Evolutionary conservation across 2,888 invertebrate genomes (phyloP).

Genomic region (Scaptomyza caliginosa): DNA sequence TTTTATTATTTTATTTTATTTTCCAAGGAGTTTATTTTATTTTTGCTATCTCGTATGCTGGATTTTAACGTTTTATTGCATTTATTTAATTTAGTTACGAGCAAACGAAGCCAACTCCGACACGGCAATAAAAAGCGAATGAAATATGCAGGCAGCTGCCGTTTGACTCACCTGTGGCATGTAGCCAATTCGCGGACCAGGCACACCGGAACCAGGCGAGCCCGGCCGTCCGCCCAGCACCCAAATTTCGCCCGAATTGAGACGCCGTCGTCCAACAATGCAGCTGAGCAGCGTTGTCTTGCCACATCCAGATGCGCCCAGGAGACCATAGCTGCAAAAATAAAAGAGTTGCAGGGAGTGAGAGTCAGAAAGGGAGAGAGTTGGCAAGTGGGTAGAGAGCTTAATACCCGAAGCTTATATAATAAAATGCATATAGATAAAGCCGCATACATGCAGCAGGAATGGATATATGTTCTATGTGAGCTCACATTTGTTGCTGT

Average conservation of each 20-base stretch:
- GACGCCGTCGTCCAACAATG: constrained; percentile 91
- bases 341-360: constrained; percentile 2
- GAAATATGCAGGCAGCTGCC: constrained; percentile 55
- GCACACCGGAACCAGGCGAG: constrained; percentile 92
- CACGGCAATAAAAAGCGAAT: constrained; percentile 67
- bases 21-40: constrained; percentile 5
- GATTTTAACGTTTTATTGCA: constrained; percentile 68
- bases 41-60: constrained; percentile 8
- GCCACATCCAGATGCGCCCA: constrained; percentile 96
- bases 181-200: constrained; percentile 94
- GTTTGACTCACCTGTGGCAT: constrained; percentile 90
- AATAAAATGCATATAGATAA: constrained; percentile 55
- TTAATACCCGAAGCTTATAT: constrained; percentile 46
- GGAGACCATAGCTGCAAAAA: constrained; percentile 90
- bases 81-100: constrained; percentile 76
- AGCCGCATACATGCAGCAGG: constrained; percentile 3
- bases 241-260: constrained; percentile 93
- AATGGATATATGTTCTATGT: neutral
- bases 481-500: constrained; percentile 10
- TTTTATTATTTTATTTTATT: constrained; percentile 26
- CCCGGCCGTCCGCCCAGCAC: constrained; percentile 94
- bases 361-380: neutral
- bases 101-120: constrained; percentile 45
- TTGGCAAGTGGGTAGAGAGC: constrained; percentile 18
- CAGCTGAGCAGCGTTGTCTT: constrained; percentile 95